These are phyloP conservation scores for Drosophila watanabei DNA, from an alignment of 1,140 invertebrate species.

Conservation along the genomic window DNA sequence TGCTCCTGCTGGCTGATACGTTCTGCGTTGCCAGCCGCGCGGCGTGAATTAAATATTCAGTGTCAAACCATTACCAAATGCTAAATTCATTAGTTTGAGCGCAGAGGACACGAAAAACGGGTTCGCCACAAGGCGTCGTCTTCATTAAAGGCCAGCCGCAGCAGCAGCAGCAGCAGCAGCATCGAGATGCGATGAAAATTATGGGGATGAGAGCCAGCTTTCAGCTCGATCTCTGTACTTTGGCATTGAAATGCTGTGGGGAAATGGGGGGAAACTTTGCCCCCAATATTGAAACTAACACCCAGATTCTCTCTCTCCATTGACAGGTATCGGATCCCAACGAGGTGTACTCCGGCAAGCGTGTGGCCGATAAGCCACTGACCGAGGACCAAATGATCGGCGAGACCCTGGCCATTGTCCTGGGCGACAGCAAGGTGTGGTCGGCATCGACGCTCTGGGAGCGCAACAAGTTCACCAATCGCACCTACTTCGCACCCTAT, in stretches of 20 bases:
- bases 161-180: conserved; percentile 32
- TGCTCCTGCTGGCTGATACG: conserved; percentile 9
- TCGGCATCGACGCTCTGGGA: conserved; percentile 98
- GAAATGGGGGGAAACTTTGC: conserved; percentile 8
- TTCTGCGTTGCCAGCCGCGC: conserved; percentile 52
- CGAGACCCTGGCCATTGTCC: conserved; percentile 95
- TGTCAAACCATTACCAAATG: conserved; percentile 85
- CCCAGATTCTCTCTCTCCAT: not conserved
- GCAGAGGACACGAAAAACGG: conserved; percentile 79
- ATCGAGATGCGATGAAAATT: conserved; percentile 1
- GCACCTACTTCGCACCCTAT: conserved; percentile 97
- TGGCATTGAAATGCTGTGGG: conserved; percentile 45
- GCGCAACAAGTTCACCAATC: conserved; percentile 96
- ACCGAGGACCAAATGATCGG: conserved; percentile 98
- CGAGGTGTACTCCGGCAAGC: conserved; percentile 96
- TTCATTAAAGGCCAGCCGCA: conserved; percentile 70
- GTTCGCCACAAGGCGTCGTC: conserved; percentile 75
- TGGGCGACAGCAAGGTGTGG: conserved; percentile 96
- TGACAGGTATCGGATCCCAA: conserved; percentile 94
- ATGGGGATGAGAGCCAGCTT: conserved; percentile 27
- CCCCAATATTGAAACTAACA: not conserved
- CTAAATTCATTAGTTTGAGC: conserved; percentile 85
- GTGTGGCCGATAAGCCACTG: conserved; percentile 94
- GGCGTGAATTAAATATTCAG: conserved; percentile 84
- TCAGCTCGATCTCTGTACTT: conserved; percentile 39